A percentile compares a stretch with the other conserved stretches of the same genome.
These are phyloP conservation scores for Monomorium pharaonis DNA, from an alignment of 1,140 invertebrate species.

Conservation along the genomic window DNA sequence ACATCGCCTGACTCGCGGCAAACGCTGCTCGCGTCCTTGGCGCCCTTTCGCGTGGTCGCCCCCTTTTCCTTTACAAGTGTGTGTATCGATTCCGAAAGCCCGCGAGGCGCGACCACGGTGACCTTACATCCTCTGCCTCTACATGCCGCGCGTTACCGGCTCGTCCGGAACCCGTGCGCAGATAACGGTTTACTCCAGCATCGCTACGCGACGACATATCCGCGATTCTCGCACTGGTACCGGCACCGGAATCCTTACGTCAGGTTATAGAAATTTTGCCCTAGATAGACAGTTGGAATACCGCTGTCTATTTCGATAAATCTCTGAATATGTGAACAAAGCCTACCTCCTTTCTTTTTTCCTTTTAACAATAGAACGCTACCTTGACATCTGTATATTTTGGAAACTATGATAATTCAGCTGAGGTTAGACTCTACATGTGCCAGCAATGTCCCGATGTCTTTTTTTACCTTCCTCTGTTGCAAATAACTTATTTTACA, in stretches of 20 bases:
- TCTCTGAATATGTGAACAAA: background rate
- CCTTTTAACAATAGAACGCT: background rate
- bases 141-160: background rate
- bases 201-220: background rate
- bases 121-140: background rate
- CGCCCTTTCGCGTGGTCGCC: background rate
- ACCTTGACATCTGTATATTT: background rate
- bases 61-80: background rate
- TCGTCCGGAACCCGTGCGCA: conserved; percentile 22
- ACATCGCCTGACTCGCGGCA: background rate
- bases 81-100: conserved; percentile 20
- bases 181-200: conserved; percentile 44
- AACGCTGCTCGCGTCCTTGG: background rate
- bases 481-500: background rate
- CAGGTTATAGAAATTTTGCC: background rate
- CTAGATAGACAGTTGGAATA: background rate
- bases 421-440: conserved; percentile 55
- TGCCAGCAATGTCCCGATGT: background rate
- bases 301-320: background rate
- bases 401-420: background rate
- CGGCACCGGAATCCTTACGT: background rate
- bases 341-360: background rate
- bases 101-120: conserved; percentile 31
- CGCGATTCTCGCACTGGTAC: background rate
- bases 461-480: background rate